Conservation (phyloP, 2,113 vertebrate species). For the Capreolus pygargus region DNA sequence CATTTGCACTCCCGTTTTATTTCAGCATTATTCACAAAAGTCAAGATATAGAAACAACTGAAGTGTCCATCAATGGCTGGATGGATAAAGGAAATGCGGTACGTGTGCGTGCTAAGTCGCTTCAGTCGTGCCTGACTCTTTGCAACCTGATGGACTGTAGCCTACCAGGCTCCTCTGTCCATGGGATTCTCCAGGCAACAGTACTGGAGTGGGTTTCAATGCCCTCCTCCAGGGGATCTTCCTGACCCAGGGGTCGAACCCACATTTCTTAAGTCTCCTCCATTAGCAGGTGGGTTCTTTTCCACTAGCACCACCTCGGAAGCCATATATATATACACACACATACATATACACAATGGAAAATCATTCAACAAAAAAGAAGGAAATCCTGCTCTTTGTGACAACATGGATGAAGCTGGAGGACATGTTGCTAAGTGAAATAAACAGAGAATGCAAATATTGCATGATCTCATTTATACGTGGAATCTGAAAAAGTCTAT, state of each 20-base stretch:
- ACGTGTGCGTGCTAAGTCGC: accelerated
- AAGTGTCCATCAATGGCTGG: not conserved
- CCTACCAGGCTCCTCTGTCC: not conserved
- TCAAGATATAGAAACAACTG: not conserved
- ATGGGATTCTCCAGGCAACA: not conserved
- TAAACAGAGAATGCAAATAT: not conserved
- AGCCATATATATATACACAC: not conserved
- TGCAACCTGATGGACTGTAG: not conserved
- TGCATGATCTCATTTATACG: not conserved
- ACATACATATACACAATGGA: not conserved
- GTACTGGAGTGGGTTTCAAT: not conserved
- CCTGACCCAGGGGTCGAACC: not conserved
- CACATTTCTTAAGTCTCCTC: not conserved
- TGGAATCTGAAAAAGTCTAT: not conserved
- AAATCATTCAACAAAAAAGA: not conserved
- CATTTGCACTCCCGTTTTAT: not conserved
- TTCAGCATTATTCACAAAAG: not conserved
- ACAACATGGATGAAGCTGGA: not conserved
- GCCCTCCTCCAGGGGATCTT: not conserved
- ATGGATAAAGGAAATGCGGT: not conserved
- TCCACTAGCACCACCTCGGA: not conserved
- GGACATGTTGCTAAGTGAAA: not conserved
- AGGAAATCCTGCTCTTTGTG: not conserved
- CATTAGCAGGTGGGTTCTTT: not conserved
- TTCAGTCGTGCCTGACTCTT: not conserved